Evolutionary conservation across 2,888 invertebrate genomes (phyloP), one percentile per base, ranked within the genome.

Genomic region (Andricus quercusramuli): DNA sequence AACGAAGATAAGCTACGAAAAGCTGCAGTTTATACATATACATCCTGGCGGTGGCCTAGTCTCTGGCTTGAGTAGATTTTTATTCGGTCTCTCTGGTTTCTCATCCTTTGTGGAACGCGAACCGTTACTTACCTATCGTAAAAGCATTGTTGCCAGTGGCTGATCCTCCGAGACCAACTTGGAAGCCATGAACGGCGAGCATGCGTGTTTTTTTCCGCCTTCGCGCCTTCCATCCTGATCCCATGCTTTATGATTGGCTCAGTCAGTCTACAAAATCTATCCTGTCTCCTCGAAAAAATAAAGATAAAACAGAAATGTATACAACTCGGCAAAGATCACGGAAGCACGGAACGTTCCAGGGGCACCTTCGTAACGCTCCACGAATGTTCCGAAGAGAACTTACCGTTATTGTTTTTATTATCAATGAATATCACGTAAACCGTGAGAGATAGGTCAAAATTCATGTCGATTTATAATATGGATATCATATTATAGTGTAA

Each of bases 1-100:
- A 80, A 85, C 77, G 70, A 79, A 82, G 86, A 85, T 86, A 85
- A 86, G 81, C 83, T 83, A 17, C 82, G 77, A 82, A 82, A 86
- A 84, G 80, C 80, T 78, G 68, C 78, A 67, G 79, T 80, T 82
- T 83, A 80, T 84, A 79, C 74, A 74, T 29, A 56, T 56, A n/a
- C n/a, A 59, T 29, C 77, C 62, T 32, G 20, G 13, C 29, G 20
- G 20, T 9, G 41, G 22, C 44, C 25, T 74, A 47, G 22, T 25
- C 41, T 41, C 32, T 37, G 25, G 13, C 25, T 15, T 77, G 37
- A 64, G 59, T 22, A 44, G 64, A 64, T 78, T 56, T 78, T 80
- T 77, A 78, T 68, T 77, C 78, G 79, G 79, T 79, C 79, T 81
- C 79, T 83, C 59, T 78, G 67, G 56, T 79, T 82, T 79, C 67